Evolutionary conservation across 2,113 vertebrate species (phyloP).

Genomic region (Cyprinodon tularosa): DNA sequence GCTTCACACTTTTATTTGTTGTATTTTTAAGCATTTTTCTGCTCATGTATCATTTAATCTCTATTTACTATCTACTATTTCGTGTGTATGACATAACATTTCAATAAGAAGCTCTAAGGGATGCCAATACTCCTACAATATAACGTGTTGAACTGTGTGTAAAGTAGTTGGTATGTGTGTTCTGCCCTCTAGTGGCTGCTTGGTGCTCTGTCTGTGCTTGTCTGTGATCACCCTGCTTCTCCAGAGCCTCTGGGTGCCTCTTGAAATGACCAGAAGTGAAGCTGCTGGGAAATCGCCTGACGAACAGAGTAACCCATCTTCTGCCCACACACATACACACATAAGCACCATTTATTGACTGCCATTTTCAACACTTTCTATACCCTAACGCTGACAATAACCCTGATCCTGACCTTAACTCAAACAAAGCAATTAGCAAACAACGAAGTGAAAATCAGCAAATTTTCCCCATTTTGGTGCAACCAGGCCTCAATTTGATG

Average conservation of each 20-base stretch:
- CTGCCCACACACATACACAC: background rate
- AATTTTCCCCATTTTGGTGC: too few species aligned
- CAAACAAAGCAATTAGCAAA: too few species aligned
- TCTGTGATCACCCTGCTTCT: constrained; percentile 71
- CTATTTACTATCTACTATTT: too few species aligned
- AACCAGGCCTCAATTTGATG: too few species aligned
- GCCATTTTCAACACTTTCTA: too few species aligned
- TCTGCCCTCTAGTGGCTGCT: constrained; percentile 70
- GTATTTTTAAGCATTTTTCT: too few species aligned
- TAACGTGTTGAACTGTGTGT: background rate
- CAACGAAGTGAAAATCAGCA: too few species aligned
- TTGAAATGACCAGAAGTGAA: constrained; percentile 46
- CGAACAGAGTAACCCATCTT: constrained; percentile 55
- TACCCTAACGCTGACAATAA: too few species aligned
- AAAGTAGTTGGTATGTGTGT: constrained; percentile 30
- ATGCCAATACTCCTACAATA: background rate
- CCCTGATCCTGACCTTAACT: too few species aligned
- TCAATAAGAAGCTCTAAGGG: background rate
- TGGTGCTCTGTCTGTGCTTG: constrained; percentile 71
- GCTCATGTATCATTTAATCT: too few species aligned
- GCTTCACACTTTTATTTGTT: too few species aligned
- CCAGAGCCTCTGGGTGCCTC: constrained; percentile 72
- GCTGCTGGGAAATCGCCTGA: constrained; percentile 60
- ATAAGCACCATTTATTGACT: background rate
- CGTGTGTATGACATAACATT: background rate